phyloP scores from a whole-genome alignment of 1,140 invertebrate species.

The Drosophila kohkoa region DNA sequence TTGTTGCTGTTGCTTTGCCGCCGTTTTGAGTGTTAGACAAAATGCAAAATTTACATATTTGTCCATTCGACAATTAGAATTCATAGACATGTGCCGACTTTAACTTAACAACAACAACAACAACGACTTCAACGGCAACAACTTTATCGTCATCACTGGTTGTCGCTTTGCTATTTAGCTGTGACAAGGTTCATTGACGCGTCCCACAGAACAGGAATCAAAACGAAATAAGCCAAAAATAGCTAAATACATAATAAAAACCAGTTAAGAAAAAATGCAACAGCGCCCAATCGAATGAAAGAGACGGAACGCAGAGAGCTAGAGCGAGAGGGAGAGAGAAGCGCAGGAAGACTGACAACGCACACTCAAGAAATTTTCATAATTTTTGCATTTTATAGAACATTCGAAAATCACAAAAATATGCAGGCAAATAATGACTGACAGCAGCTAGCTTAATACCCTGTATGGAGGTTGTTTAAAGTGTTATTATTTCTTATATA shows the following conservation, averaged over 20 bases:
- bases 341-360: background rate
- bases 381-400: slow-evolving; percentile 80
- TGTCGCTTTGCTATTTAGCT: slow-evolving; percentile 5
- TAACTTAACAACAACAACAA: slow-evolving; percentile 6
- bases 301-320: slow-evolving; percentile 13
- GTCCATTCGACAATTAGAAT: slow-evolving; percentile 69
- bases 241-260: slow-evolving; percentile 72
- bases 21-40: slow-evolving; percentile 71
- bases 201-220: slow-evolving; percentile 75
- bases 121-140: slow-evolving; percentile 20
- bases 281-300: slow-evolving; percentile 29
- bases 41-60: slow-evolving; percentile 71
- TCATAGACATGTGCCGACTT: slow-evolving; percentile 70
- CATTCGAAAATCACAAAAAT: slow-evolving; percentile 36
- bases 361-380: slow-evolving; percentile 66
- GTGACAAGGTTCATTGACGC: slow-evolving; percentile 71
- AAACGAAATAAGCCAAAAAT: slow-evolving; percentile 81
- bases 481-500: background rate
- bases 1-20: slow-evolving; percentile 34
- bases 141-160: slow-evolving; percentile 28
- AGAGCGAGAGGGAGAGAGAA: background rate
- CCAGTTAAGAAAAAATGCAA: slow-evolving; percentile 67
- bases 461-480: background rate
- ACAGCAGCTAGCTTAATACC: slow-evolving; percentile 23
- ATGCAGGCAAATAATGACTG: background rate